Percentiles rank a stretch among this genome's conserved stretches.
Conservation (phyloP, 2,888 invertebrate species). For the Isoperla grammatica region DNA sequence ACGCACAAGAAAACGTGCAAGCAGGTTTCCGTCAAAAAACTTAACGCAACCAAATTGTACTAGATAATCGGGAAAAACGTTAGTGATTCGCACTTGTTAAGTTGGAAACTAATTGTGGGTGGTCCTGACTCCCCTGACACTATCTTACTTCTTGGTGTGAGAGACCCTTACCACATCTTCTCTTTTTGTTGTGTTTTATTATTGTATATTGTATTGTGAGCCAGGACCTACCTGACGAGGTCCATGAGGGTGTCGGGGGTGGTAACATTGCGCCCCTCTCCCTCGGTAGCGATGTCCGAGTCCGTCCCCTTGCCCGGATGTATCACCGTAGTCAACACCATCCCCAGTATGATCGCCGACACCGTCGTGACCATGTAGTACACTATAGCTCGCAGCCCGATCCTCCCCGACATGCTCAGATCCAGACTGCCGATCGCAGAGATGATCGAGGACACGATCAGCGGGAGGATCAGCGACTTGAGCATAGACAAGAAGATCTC, state of each 20-base stretch:
- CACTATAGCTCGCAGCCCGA: slow-evolving; percentile 75
- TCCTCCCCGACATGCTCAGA: slow-evolving; percentile 83
- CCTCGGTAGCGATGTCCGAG: too few species aligned
- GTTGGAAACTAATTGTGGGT: too few species aligned
- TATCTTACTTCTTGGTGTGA: too few species aligned
- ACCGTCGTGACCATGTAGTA: slow-evolving; percentile 92
- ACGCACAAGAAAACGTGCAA: too few species aligned
- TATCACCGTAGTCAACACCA: slow-evolving; percentile 83
- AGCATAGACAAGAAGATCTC: slow-evolving; percentile 94
- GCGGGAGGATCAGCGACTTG: slow-evolving; percentile 89
- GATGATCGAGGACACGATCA: slow-evolving; percentile 83
- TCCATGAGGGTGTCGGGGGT: slow-evolving; percentile 90
- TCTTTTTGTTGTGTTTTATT: too few species aligned
- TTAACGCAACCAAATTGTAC: too few species aligned
- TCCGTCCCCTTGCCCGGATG: slow-evolving; percentile 63
- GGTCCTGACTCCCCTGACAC: too few species aligned
- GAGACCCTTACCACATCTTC: too few species aligned
- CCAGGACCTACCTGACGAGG: slow-evolving; percentile 77
- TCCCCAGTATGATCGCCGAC: slow-evolving; percentile 84
- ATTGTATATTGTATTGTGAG: too few species aligned
- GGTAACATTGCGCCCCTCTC: slow-evolving; percentile 53
- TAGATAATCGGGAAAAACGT: too few species aligned
- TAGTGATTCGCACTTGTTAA: too few species aligned
- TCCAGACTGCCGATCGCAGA: slow-evolving; percentile 90
- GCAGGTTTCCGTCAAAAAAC: too few species aligned